phyloP scores from a whole-genome alignment of 2,888 invertebrate species.

The Parelbella ahira region DNA sequence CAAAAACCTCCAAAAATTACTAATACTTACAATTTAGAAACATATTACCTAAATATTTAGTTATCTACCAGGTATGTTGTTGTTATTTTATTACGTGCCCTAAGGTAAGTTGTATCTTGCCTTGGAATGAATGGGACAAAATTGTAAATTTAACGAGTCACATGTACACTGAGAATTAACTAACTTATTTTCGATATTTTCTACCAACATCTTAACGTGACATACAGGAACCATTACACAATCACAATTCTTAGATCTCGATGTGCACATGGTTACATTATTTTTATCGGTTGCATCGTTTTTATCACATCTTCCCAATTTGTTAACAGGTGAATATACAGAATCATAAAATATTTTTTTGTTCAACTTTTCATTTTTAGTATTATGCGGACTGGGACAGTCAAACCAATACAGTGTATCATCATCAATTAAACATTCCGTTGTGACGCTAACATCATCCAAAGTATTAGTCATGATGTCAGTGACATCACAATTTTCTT shows the following conservation, averaged over 20 bases:
- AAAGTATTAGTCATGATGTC: constrained; percentile 35
- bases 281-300: constrained; percentile 26
- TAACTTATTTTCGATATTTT: constrained; percentile 61
- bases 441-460: constrained; percentile 34
- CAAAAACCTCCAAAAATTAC: no score
- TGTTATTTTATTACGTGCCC: no score
- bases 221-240: constrained; percentile 66
- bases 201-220: constrained; percentile 69
- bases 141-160: constrained; percentile 53
- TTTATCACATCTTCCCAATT: constrained; percentile 27
- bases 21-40: no score
- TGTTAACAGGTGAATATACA: constrained; percentile 38
- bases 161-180: constrained; percentile 57
- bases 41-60: no score
- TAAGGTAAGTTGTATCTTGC: no score
- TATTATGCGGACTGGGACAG: constrained; percentile 26
- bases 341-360: constrained; percentile 37
- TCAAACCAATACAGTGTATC: constrained; percentile 26
- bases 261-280: constrained; percentile 25
- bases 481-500: no score
- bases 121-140: constrained; percentile 61
- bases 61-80: no score
- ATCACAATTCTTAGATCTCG: constrained; percentile 41
- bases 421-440: constrained; percentile 26
- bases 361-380: constrained; percentile 26